These are phyloP conservation scores for Gryon sp. DNA, from an alignment of 1,140 invertebrate genomes.

Conservation along the genomic window DNA sequence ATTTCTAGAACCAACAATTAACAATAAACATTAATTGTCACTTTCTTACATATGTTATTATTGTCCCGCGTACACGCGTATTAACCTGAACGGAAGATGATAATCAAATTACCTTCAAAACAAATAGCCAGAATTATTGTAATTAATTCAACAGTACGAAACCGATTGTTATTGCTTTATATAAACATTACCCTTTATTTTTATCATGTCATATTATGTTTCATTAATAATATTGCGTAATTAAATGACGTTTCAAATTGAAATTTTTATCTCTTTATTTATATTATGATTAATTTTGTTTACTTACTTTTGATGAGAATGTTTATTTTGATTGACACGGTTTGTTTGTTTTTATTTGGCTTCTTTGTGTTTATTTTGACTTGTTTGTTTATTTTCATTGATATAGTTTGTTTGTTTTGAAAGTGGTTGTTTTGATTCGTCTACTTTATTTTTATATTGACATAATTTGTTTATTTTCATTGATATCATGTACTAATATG, in stretches of 20 bases:
- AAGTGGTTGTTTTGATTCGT: no score
- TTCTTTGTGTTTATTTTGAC: no score
- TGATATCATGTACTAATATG: no score
- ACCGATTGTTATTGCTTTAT: constrained; percentile 16
- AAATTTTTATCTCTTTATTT: no score
- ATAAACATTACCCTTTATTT: constrained; percentile 14
- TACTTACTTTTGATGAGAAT: no score
- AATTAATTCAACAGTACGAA: constrained; percentile 22
- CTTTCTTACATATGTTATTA: constrained; percentile 52
- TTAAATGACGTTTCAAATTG: background rate
- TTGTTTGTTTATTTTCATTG: no score
- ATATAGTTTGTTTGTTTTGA: no score
- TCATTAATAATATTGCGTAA: no score
- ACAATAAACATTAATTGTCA: constrained; percentile 62
- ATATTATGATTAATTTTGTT: no score
- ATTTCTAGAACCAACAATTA: constrained; percentile 60
- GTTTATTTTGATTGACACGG: no score
- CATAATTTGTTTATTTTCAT: background rate
- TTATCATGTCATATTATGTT: background rate
- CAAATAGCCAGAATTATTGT: constrained; percentile 47
- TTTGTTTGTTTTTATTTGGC: no score
- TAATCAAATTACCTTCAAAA: constrained; percentile 49
- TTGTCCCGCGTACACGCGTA: constrained; percentile 20
- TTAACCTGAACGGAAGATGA: constrained; percentile 50
- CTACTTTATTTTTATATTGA: background rate